phyloP scores from a whole-genome alignment of 2,113 vertebrate species.

The Tetrao urogallus region DNA sequence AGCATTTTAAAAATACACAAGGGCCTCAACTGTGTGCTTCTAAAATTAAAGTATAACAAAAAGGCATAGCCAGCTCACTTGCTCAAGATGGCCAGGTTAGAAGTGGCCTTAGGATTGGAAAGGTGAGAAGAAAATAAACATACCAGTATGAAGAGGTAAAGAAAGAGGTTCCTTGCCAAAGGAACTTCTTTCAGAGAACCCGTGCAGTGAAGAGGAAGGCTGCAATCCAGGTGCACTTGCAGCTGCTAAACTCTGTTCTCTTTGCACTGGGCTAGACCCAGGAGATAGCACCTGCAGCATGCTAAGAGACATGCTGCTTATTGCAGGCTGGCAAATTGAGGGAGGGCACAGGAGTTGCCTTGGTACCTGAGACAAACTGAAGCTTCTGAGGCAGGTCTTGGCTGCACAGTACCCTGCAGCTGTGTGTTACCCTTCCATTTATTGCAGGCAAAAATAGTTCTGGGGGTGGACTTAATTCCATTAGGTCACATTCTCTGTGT shows the following conservation, averaged over 20 bases:
- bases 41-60: not conserved
- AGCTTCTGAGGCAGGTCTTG: not conserved
- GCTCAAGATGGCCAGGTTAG: not conserved
- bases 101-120: not conserved
- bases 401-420: not conserved
- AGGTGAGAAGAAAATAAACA: not conserved
- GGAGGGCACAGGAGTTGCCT: not conserved
- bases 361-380: not conserved
- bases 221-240: not conserved
- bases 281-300: not conserved
- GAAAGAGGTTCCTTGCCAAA: not conserved
- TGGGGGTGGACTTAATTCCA: not conserved
- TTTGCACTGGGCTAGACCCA: not conserved
- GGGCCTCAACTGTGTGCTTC: not conserved
- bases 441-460: constrained; percentile 10
- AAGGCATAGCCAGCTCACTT: not conserved
- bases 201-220: not conserved
- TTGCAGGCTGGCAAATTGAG: not conserved
- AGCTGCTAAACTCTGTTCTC: not conserved
- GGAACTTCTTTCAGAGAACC: not conserved
- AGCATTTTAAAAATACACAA: not conserved
- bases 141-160: not conserved
- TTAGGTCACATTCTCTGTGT: not conserved
- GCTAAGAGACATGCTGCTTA: not conserved
- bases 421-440: not conserved